A percentile compares a stretch with the other conserved stretches of the same genome.
These are phyloP conservation scores for Macrosoma leucophasiata DNA, from an alignment of 2,888 invertebrate species.

Conservation along the genomic window DNA sequence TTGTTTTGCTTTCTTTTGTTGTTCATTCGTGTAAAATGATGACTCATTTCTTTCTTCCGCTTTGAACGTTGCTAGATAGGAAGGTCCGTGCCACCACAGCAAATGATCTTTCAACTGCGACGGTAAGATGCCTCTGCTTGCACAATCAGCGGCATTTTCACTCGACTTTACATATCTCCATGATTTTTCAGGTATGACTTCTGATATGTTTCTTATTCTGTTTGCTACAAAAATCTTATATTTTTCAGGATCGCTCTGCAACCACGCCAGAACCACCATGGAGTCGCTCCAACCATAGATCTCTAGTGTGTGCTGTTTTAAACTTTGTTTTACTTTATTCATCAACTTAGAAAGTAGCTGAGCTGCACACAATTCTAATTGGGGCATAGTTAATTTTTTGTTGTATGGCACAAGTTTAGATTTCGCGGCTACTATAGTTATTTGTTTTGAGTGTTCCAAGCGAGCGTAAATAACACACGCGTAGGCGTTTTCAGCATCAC, in stretches of 20 bases:
- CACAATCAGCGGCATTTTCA: conserved; percentile 23
- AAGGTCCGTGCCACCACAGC: conserved; percentile 3
- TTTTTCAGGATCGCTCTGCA: conserved; percentile 14
- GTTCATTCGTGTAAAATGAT: too few species aligned
- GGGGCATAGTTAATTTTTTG: conserved; percentile 11
- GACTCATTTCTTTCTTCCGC: background rate
- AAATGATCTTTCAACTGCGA: conserved; percentile 8
- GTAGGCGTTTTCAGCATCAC: conserved; percentile 11
- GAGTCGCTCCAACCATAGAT: conserved; percentile 18
- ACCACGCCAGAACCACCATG: conserved; percentile 17
- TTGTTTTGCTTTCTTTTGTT: too few species aligned
- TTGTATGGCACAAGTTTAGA: conserved; percentile 9
- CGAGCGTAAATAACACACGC: conserved; percentile 11
- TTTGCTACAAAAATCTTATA: conserved; percentile 24
- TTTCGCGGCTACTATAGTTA: conserved; percentile 13
- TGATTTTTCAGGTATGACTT: conserved; percentile 6
- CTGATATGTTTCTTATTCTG: conserved; percentile 11
- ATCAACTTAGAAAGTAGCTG: conserved; percentile 1
- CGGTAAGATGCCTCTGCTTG: conserved; percentile 14
- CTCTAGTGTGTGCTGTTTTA: conserved; percentile 5
- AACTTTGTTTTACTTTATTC: conserved; percentile 9
- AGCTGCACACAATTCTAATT: conserved; percentile 7
- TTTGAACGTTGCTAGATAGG: background rate
- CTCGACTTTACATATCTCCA: conserved; percentile 17
- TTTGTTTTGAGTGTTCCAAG: conserved; percentile 2